A percentile compares a stretch with the other conserved stretches of the same genome.
Conservation (phyloP, 2,888 invertebrate species). For the Xestia xanthographa region DNA sequence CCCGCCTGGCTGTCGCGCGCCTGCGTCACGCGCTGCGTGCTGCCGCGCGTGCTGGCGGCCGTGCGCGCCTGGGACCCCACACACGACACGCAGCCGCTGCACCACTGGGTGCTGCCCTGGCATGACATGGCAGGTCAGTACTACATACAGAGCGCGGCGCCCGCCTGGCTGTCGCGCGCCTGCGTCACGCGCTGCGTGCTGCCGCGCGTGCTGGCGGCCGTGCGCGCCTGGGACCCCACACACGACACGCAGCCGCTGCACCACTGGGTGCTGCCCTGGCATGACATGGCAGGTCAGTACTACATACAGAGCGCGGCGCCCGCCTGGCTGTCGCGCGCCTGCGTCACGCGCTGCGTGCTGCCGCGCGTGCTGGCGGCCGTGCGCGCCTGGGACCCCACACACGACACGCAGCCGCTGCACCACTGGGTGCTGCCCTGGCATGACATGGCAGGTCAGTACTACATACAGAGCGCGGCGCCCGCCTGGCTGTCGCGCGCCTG, state of each 20-base stretch:
- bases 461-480: no score
- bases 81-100: slow-evolving; percentile 98
- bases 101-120: slow-evolving; percentile 99
- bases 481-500: slow-evolving; percentile 95
- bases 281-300: slow-evolving; percentile 94
- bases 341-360: slow-evolving; percentile 95
- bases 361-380: slow-evolving; percentile 94
- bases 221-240: slow-evolving; percentile 98
- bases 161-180: slow-evolving; percentile 95
- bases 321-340: slow-evolving; percentile 95
- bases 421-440: slow-evolving; percentile 99
- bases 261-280: slow-evolving; percentile 99
- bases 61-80: slow-evolving; percentile 98
- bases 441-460: slow-evolving; percentile 93
- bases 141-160: no score
- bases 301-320: no score
- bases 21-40: slow-evolving; percentile 94
- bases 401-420: slow-evolving; percentile 98
- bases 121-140: slow-evolving; percentile 94
- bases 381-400: slow-evolving; percentile 98
- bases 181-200: slow-evolving; percentile 95
- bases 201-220: slow-evolving; percentile 94
- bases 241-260: slow-evolving; percentile 98
- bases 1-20: slow-evolving; percentile 96
- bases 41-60: slow-evolving; percentile 93